These are phyloP conservation scores for Leptoteleia sp. DNA, from an alignment of 1,140 invertebrate species.

Conservation along the genomic window DNA sequence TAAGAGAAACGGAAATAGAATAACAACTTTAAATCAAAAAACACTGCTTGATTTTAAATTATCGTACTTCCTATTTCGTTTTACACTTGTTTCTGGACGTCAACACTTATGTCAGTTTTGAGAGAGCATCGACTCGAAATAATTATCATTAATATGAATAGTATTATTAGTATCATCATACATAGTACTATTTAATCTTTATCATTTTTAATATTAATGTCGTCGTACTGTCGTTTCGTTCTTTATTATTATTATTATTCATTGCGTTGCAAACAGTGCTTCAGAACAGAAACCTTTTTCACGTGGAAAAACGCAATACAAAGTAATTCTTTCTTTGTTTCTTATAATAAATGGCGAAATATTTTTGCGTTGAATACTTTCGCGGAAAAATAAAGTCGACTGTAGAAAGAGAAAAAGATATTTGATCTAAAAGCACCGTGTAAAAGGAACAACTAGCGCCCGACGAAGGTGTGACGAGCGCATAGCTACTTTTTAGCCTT, in stretches of 20 bases:
- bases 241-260: conserved; percentile 62
- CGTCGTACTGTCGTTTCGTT: conserved; percentile 66
- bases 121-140: conserved; percentile 59
- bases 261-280: conserved; percentile 54
- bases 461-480: conserved; percentile 63
- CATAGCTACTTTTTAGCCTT: conserved; percentile 58
- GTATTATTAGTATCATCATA: conserved; percentile 50
- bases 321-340: too few species aligned
- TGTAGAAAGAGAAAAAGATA: conserved; percentile 40
- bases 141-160: conserved; percentile 53
- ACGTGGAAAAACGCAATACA: conserved; percentile 25
- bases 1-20: conserved; percentile 5
- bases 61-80: conserved; percentile 37
- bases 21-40: conserved; percentile 23
- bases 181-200: conserved; percentile 41
- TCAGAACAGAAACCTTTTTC: conserved; percentile 58
- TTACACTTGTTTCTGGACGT: conserved; percentile 44
- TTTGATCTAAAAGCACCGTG: conserved; percentile 50
- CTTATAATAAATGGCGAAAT: too few species aligned
- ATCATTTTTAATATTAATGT: conserved; percentile 55
- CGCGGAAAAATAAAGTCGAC: too few species aligned
- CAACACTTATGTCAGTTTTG: conserved; percentile 54
- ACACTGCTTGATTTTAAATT: conserved; percentile 22
- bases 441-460: conserved; percentile 59
- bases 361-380: too few species aligned